Conservation (phyloP, 2,888 invertebrate genomes). For the Pollenia griseotomentosa region DNA sequence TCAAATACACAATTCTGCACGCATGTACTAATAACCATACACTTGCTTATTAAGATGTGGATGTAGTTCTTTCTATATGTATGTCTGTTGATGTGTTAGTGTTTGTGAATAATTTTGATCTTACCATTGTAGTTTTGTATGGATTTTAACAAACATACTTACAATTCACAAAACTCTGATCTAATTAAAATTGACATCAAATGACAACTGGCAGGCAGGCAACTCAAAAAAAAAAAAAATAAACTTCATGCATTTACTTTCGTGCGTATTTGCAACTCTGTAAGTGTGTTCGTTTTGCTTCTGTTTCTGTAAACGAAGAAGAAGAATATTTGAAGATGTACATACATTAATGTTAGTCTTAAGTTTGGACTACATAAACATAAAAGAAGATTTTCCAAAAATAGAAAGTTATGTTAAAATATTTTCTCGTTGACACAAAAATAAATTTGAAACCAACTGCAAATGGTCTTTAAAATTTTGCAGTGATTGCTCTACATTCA, state of each 20-base stretch:
- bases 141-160: slow-evolving; percentile 43
- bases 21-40: neutral
- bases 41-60: slow-evolving; percentile 2
- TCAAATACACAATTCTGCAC: neutral
- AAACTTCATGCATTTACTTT: neutral
- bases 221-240: neutral
- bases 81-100: neutral
- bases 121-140: slow-evolving; percentile 27
- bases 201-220: slow-evolving; percentile 48
- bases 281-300: neutral
- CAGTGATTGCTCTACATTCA: neutral
- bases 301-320: neutral
- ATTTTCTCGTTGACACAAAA: neutral
- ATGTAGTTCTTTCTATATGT: neutral
- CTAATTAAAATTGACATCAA: slow-evolving; percentile 73
- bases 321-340: neutral
- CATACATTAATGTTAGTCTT: neutral
- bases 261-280: neutral
- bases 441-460: neutral
- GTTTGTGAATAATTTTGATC: slow-evolving; percentile 26
- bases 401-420: slow-evolving; percentile 54
- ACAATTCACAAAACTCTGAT: slow-evolving; percentile 63
- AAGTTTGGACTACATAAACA: slow-evolving; percentile 23
- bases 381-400: slow-evolving; percentile 39
- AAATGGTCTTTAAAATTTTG: too few relatives aligned